Conservation (phyloP, 2,888 invertebrate species). For the Masnerella sp. region DNA sequence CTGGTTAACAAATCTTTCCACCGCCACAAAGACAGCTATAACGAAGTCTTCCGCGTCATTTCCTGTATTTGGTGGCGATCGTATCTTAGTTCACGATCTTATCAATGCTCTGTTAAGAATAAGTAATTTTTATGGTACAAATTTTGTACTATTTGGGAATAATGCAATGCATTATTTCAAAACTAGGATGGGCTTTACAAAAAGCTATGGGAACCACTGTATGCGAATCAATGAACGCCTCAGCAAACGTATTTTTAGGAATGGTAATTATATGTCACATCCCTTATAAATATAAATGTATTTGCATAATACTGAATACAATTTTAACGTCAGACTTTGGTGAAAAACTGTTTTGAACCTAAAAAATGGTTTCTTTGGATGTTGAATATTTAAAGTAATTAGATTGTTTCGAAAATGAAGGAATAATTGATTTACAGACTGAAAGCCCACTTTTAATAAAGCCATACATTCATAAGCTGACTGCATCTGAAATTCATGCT, state of each 20-base stretch:
- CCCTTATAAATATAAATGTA: not conserved
- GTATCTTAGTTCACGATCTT: constrained; percentile 67
- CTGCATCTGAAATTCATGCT: constrained; percentile 94
- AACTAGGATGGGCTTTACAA: constrained; percentile 88
- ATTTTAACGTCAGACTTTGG: too few species aligned
- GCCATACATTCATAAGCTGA: constrained; percentile 91
- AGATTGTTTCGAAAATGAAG: too few species aligned
- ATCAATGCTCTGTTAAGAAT: constrained; percentile 71
- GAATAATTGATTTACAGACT: constrained; percentile 83
- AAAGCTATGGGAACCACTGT: constrained; percentile 90
- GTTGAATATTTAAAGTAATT: too few species aligned
- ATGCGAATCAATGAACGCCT: constrained; percentile 94
- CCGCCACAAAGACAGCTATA: constrained; percentile 71
- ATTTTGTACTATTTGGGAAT: constrained; percentile 92
- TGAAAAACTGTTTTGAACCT: too few species aligned
- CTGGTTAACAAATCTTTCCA: constrained; percentile 79
- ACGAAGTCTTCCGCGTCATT: constrained; percentile 81
- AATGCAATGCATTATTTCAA: constrained; percentile 91
- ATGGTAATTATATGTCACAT: constrained; percentile 81
- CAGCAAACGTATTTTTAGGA: constrained; percentile 96
- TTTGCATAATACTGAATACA: too few species aligned
- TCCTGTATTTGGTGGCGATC: constrained; percentile 70
- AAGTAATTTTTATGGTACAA: constrained; percentile 88
- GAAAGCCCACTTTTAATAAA: constrained; percentile 94
- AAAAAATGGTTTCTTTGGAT: too few species aligned